phyloP scores from a whole-genome alignment of 2,113 vertebrate genomes.

The Sinocyclocheilus grahami region DNA sequence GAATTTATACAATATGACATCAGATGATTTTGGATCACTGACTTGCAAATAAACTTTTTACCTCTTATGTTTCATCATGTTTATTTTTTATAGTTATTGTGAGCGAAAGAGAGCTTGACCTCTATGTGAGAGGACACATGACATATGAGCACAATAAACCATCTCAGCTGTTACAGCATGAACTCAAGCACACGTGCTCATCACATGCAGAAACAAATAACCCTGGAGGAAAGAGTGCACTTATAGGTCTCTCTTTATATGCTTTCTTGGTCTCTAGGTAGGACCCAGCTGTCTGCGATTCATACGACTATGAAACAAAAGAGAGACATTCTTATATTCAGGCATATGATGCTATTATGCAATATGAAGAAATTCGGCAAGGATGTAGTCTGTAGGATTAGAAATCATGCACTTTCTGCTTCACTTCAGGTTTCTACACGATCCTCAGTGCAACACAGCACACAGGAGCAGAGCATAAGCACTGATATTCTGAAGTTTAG shows the following conservation, averaged over 20 bases:
- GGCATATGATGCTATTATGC: neutral
- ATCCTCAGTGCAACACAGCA: neutral
- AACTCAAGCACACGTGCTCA: conserved; percentile 12
- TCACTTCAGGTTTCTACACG: neutral
- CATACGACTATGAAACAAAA: neutral
- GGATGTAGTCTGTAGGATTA: neutral
- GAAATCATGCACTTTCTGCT: neutral
- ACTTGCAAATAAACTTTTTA: neutral
- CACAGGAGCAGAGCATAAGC: neutral
- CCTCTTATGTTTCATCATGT: neutral
- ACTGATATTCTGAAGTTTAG: neutral
- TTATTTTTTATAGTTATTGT: neutral
- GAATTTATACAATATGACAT: neutral
- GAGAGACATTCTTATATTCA: neutral
- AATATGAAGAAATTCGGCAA: neutral
- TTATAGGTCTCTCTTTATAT: neutral
- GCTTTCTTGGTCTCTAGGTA: conserved; percentile 14
- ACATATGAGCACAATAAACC: neutral
- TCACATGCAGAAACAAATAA: conserved; percentile 33
- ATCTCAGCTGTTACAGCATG: conserved; percentile 7
- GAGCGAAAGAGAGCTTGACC: neutral
- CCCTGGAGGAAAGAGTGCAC: conserved; percentile 14
- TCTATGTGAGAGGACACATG: neutral
- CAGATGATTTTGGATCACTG: neutral
- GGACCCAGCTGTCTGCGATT: conserved; percentile 26